Evolutionary conservation across 2,888 invertebrate species (phyloP).

Genomic region (Uloborus plumipes): DNA sequence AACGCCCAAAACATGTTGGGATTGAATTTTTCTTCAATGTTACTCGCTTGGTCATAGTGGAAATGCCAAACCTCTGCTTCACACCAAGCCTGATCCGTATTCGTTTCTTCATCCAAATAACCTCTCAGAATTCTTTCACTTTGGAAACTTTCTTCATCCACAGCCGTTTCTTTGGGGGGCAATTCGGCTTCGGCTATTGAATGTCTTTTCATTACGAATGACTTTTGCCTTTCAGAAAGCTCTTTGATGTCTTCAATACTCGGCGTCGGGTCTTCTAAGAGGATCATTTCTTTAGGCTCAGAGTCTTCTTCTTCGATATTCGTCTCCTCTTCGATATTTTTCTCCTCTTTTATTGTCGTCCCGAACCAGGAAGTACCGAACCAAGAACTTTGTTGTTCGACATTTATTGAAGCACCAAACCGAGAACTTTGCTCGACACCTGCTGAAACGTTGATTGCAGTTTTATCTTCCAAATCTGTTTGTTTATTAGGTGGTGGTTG

Average conservation of each 20-base stretch:
- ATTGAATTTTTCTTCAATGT: conserved; percentile 36
- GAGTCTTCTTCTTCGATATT: background rate
- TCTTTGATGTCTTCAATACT: background rate
- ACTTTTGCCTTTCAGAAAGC: background rate
- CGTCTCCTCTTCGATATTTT: background rate
- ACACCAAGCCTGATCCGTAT: conserved; percentile 69
- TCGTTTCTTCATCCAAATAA: conserved; percentile 71
- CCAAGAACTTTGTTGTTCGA: too few species aligned
- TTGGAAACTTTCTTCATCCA: background rate
- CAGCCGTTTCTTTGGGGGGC: background rate
- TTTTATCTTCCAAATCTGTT: background rate
- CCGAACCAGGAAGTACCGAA: too few species aligned
- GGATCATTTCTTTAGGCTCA: background rate
- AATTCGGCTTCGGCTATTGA: too few species aligned
- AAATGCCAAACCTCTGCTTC: conserved; percentile 68
- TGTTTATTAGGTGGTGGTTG: background rate
- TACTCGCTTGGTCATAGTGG: conserved; percentile 58
- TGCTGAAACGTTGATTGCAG: background rate
- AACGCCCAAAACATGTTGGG: conserved; percentile 11
- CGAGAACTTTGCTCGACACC: too few species aligned
- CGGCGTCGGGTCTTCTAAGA: conserved; percentile 2
- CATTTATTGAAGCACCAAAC: background rate
- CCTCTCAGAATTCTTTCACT: conserved; percentile 64
- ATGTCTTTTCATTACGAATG: background rate
- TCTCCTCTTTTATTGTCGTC: background rate